phyloP scores from a whole-genome alignment of 23 tunicate genomes.

The Ascidia mentula region DNA sequence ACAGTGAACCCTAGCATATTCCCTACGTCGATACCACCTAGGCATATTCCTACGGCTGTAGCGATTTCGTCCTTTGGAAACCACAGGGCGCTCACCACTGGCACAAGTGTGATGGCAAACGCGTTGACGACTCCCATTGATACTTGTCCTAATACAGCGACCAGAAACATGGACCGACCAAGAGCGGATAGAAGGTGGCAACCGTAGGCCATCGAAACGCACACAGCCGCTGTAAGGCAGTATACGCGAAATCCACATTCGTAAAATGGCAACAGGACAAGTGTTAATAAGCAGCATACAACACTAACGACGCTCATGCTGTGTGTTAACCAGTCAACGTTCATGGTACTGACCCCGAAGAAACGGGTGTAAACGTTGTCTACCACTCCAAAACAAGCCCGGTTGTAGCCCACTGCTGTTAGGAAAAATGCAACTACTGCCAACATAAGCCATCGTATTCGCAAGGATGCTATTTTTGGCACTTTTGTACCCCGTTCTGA shows the following conservation, averaged over 20 bases:
- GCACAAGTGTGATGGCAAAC: slow-evolving; percentile 32
- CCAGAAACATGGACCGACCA: slow-evolving; percentile 2
- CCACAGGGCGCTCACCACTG: slow-evolving; percentile 73
- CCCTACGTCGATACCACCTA: slow-evolving; percentile 50
- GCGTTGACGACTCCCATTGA: slow-evolving; percentile 47
- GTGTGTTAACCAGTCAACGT: slow-evolving; percentile 69
- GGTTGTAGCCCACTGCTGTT: slow-evolving; percentile 30
- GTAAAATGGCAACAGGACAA: slow-evolving; percentile 23
- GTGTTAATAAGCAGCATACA: slow-evolving; percentile 14
- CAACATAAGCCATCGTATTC: slow-evolving; percentile 26
- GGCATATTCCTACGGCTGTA: slow-evolving; percentile 51
- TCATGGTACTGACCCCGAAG: slow-evolving; percentile 28
- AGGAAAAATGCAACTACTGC: slow-evolving; percentile 21
- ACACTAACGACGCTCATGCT: slow-evolving; percentile 33
- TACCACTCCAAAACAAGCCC: slow-evolving; percentile 71
- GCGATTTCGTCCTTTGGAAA: slow-evolving; percentile 70
- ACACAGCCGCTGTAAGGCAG: slow-evolving; percentile 34
- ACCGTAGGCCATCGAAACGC: slow-evolving; percentile 15
- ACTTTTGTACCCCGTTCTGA: not conserved
- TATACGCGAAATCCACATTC: slow-evolving; percentile 28
- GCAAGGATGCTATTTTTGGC: not conserved
- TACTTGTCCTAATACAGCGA: slow-evolving; percentile 47
- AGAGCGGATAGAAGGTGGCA: slow-evolving; percentile 26
- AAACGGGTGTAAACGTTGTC: slow-evolving; percentile 59
- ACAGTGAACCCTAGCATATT: slow-evolving; percentile 41